These are phyloP conservation scores for Drosophila monieri DNA, from an alignment of 2,888 invertebrate species.

Conservation along the genomic window DNA sequence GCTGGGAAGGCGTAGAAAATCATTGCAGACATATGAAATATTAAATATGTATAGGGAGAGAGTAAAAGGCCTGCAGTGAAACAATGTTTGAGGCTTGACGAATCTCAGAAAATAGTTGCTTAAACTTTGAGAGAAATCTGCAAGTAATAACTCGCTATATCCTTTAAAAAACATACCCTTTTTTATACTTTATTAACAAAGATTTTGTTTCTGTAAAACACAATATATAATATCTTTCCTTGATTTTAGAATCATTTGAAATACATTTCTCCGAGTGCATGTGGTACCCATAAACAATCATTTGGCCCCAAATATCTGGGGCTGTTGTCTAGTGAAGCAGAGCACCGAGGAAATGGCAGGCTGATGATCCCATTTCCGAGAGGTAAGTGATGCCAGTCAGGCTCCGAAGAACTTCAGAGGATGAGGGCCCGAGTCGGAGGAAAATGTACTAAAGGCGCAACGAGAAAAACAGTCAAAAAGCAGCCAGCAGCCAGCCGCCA, in stretches of 20 bases:
- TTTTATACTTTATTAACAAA: not conserved
- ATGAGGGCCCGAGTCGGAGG: slow-evolving; percentile 23
- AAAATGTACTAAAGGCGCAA: slow-evolving; percentile 38
- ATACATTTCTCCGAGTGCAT: slow-evolving; percentile 12
- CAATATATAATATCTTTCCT: not conserved
- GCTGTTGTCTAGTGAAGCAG: slow-evolving; percentile 72
- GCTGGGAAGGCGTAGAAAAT: slow-evolving; percentile 68
- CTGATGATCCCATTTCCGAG: slow-evolving; percentile 83
- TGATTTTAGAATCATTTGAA: not conserved
- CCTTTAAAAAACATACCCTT: not conserved
- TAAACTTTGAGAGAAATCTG: too few species aligned
- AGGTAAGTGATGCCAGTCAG: slow-evolving; percentile 82
- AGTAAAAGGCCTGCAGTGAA: not conserved
- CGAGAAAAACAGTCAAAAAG: slow-evolving; percentile 5
- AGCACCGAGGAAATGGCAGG: slow-evolving; percentile 79
- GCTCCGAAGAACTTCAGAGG: slow-evolving; percentile 15
- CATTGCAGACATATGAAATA: slow-evolving; percentile 83
- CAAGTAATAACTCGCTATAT: too few species aligned
- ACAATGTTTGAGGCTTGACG: not conserved
- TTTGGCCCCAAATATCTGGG: slow-evolving; percentile 65
- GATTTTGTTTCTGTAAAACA: not conserved
- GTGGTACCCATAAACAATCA: slow-evolving; percentile 71
- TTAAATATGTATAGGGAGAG: slow-evolving; percentile 75
- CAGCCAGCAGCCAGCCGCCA: not conserved
- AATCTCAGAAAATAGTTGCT: not conserved